Conservation (phyloP, 2,888 invertebrate genomes). For the Tortrix viridana region DNA sequence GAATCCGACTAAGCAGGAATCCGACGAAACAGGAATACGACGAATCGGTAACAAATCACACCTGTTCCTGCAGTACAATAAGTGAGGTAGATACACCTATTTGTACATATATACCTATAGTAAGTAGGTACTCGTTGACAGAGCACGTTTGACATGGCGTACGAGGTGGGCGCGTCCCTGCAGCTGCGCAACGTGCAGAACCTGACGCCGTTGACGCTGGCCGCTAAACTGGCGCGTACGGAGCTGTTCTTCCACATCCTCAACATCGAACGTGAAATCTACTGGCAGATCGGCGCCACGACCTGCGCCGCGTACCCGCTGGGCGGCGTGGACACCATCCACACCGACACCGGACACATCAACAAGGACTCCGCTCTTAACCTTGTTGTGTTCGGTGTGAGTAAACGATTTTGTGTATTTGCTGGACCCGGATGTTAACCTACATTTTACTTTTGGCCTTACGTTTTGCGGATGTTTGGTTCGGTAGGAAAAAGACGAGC, state of each 20-base stretch:
- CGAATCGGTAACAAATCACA: no score
- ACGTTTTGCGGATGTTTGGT: background rate
- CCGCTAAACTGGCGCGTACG: slow-evolving; percentile 95
- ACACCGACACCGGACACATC: slow-evolving; percentile 95
- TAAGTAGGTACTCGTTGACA: slow-evolving; percentile 60
- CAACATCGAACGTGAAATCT: slow-evolving; percentile 97
- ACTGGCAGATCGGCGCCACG: slow-evolving; percentile 98
- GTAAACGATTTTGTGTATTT: slow-evolving; percentile 46
- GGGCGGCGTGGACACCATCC: slow-evolving; percentile 97
- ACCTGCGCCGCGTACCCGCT: slow-evolving; percentile 99
- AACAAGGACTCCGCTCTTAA: slow-evolving; percentile 97
- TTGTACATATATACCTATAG: no score
- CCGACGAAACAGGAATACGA: no score
- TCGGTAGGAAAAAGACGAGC: slow-evolving; percentile 96
- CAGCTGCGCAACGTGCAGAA: slow-evolving; percentile 93
- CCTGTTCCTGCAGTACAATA: no score
- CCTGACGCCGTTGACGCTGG: slow-evolving; percentile 95
- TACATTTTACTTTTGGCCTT: no score
- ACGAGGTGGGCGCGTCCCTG: slow-evolving; percentile 96
- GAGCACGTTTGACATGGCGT: slow-evolving; percentile 97
- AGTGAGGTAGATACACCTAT: no score
- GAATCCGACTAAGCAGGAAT: no score
- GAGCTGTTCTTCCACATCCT: slow-evolving; percentile 99
- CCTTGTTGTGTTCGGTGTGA: slow-evolving; percentile 97
- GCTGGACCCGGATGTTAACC: no score